phyloP scores from a whole-genome alignment of 2,113 vertebrate genomes.

The Lampris incognitus region DNA sequence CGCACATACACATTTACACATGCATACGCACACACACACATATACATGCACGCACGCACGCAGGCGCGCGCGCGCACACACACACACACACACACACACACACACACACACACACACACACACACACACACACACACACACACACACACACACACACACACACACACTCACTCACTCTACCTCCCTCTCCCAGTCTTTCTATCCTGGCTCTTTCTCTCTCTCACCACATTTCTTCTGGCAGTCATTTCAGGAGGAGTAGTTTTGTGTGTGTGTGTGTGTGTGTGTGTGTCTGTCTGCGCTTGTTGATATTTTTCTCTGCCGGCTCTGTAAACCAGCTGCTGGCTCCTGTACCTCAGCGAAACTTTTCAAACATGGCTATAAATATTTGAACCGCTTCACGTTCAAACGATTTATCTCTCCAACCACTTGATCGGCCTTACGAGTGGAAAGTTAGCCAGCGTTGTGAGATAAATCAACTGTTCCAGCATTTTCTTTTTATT shows the following conservation, averaged over 20 bases:
- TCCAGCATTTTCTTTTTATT: too few relatives aligned
- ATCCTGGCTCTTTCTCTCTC: slow-evolving; percentile 11
- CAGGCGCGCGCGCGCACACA: too few relatives aligned
- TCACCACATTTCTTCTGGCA: slow-evolving; percentile 43
- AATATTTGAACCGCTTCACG: slow-evolving; percentile 59
- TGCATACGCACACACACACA: not conserved
- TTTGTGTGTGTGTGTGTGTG: not conserved
- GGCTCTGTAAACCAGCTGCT: slow-evolving; percentile 43
- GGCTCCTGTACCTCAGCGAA: slow-evolving; percentile 43
- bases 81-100: not conserved
- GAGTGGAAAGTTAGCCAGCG: not conserved
- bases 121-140: not conserved
- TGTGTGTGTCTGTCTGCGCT: not conserved
- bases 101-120: not conserved
- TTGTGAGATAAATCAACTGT: not conserved
- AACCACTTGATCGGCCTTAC: not conserved
- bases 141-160: not conserved
- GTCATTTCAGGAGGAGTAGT: slow-evolving; percentile 24
- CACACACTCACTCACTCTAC: not conserved
- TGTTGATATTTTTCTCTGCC: slow-evolving; percentile 69
- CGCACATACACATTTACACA: too few relatives aligned
- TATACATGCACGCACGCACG: slow-evolving; percentile 2
- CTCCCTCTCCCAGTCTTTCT: too few relatives aligned
- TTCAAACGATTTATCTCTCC: slow-evolving; percentile 7
- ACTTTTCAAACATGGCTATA: slow-evolving; percentile 49